Percentiles rank a stretch among this genome's conserved stretches.
phyloP scores from a whole-genome alignment of 2,888 invertebrate genomes.

The Hypsopygia costalis region DNA sequence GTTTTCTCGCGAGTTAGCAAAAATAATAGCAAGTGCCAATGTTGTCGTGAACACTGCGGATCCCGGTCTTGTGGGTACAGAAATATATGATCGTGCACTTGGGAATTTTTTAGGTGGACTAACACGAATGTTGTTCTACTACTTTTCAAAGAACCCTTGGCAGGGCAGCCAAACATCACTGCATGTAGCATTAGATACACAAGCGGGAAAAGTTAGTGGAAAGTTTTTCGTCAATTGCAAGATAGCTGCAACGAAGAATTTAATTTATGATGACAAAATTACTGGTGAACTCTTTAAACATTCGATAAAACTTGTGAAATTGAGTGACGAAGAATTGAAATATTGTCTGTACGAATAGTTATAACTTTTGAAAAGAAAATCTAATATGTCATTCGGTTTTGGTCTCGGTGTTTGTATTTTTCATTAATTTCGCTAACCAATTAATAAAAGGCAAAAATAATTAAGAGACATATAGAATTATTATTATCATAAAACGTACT shows the following conservation, averaged over 20 bases:
- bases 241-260: slow-evolving; percentile 72
- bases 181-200: background rate
- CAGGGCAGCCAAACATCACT: slow-evolving; percentile 26
- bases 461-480: too few relatives aligned
- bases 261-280: slow-evolving; percentile 77
- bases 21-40: slow-evolving; percentile 1
- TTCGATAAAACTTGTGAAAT: slow-evolving; percentile 19
- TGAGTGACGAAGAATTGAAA: background rate
- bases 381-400: too few relatives aligned
- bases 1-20: slow-evolving; percentile 15
- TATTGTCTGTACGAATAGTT: background rate
- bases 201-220: slow-evolving; percentile 80
- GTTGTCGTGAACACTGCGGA: slow-evolving; percentile 32
- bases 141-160: slow-evolving; percentile 8
- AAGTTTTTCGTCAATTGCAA: slow-evolving; percentile 87
- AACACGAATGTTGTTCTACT: slow-evolving; percentile 82
- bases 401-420: too few relatives aligned
- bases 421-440: too few relatives aligned
- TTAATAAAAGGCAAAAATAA: too few relatives aligned
- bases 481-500: too few relatives aligned
- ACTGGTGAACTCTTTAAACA: slow-evolving; percentile 27
- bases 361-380: too few relatives aligned
- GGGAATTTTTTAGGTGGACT: slow-evolving; percentile 77
- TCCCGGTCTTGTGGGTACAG: slow-evolving; percentile 21
- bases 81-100: slow-evolving; percentile 8